These are phyloP conservation scores for Agelas oroides DNA, from an alignment of 37 sponge, comb jelly and placozoan genomes.

Conservation along the genomic window DNA sequence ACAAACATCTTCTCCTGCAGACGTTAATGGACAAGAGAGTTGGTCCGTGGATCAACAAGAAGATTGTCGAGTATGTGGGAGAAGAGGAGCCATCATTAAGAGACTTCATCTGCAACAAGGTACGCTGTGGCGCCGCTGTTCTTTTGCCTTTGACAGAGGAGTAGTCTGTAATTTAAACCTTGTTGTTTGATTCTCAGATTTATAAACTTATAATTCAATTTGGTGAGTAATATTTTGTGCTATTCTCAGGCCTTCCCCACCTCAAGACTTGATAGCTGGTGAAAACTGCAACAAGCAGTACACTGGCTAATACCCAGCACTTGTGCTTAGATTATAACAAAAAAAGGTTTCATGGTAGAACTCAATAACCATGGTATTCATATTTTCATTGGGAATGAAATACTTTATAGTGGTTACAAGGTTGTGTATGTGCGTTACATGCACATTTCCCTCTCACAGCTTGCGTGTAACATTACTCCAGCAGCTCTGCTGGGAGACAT, in stretches of 20 bases:
- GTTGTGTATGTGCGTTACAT: no score
- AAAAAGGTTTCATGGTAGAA: no score
- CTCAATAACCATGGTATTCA: no score
- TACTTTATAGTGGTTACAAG: no score
- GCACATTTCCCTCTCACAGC: conserved; percentile 53
- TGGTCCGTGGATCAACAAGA: conserved; percentile 95
- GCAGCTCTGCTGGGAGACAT: conserved; percentile 75
- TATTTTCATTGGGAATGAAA: no score
- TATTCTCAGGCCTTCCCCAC: neutral
- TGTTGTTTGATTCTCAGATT: neutral
- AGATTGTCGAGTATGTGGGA: conserved; percentile 98
- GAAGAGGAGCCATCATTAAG: conserved; percentile 91
- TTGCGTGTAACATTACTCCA: conserved; percentile 71
- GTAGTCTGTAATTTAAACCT: neutral
- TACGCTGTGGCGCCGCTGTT: no score
- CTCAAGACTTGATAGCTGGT: no score
- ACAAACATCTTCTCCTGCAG: conserved; percentile 17
- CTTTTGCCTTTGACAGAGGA: neutral
- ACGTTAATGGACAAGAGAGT: conserved; percentile 92
- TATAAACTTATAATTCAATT: neutral
- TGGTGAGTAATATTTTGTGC: neutral
- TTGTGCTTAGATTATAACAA: no score
- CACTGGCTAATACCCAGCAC: no score
- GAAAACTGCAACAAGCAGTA: no score
- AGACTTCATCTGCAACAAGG: conserved; percentile 97